Conservation (phyloP, 2,797 vertebrate species). For the Urocyon cinereoargenteus region DNA sequence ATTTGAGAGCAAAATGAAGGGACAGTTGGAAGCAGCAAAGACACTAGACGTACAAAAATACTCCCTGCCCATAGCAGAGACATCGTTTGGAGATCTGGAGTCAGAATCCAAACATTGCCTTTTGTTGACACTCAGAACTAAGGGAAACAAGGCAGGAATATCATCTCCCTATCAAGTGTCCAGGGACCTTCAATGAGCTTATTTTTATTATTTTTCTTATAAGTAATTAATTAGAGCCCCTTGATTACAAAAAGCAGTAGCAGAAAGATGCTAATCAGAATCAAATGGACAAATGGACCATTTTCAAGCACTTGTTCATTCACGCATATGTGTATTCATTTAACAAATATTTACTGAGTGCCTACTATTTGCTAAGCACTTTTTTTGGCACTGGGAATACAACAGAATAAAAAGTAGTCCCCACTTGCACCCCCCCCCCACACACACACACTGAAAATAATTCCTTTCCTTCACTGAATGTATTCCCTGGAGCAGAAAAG, state of each 20-base stretch:
- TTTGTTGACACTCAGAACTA: not conserved
- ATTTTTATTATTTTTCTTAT: not conserved
- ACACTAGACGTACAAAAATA: not conserved
- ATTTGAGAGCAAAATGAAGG: not conserved
- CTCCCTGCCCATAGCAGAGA: not conserved
- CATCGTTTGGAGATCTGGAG: not conserved
- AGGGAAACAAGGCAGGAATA: not conserved
- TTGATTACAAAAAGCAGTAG: not conserved
- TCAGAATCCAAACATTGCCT: not conserved
- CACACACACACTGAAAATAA: not conserved
- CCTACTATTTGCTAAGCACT: not conserved
- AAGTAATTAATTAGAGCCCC: not conserved
- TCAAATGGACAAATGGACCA: not conserved
- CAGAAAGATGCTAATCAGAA: slow-evolving; percentile 22
- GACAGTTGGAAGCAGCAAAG: not conserved
- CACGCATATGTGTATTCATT: not conserved
- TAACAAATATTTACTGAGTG: slow-evolving; percentile 16
- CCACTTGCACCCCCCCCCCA: accelerated
- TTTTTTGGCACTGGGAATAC: not conserved
- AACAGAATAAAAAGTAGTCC: not conserved
- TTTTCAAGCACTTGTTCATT: slow-evolving; percentile 3
- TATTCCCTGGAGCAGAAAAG: not conserved
- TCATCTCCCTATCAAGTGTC: not conserved
- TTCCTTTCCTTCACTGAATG: not conserved
- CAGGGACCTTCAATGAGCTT: not conserved